Conservation (phyloP, 1,140 invertebrate genomes). For the Drosophila nikananu region DNA sequence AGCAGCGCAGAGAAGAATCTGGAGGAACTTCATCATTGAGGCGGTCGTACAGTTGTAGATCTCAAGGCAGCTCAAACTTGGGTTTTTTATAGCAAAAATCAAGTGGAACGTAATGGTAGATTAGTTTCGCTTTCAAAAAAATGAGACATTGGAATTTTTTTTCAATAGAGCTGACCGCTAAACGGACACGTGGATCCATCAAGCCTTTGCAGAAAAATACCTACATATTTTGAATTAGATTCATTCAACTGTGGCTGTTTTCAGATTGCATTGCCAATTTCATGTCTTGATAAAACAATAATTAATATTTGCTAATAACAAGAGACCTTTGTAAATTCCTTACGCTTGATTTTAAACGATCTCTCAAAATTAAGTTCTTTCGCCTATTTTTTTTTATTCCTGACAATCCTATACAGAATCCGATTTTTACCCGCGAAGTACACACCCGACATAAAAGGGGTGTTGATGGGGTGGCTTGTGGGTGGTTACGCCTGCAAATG, state of each 20-base stretch:
- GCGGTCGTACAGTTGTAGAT: neutral
- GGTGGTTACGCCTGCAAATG: conserved; percentile 22
- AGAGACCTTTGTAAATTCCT: neutral
- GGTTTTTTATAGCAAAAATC: neutral
- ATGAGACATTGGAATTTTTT: neutral
- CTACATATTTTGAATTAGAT: neutral
- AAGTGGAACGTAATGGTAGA: neutral
- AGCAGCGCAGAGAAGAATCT: neutral
- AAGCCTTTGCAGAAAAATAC: neutral
- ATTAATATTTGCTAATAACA: neutral
- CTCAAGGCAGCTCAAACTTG: neutral
- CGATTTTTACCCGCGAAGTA: conserved; percentile 44
- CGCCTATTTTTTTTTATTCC: neutral
- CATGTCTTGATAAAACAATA: neutral
- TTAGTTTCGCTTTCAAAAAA: neutral
- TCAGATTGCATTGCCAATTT: neutral
- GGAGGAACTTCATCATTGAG: neutral
- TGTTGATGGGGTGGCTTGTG: conserved; percentile 36
- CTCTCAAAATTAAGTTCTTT: neutral
- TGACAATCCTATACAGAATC: conserved; percentile 37
- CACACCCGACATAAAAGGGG: conserved; percentile 64
- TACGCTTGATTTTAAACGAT: neutral
- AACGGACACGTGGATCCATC: neutral
- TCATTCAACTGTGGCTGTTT: neutral
- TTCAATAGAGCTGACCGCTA: neutral